A percentile compares a stretch with the other conserved stretches of the same genome.
Evolutionary conservation across 2,888 invertebrate species (phyloP).

Genomic region (Agriopis marginaria): DNA sequence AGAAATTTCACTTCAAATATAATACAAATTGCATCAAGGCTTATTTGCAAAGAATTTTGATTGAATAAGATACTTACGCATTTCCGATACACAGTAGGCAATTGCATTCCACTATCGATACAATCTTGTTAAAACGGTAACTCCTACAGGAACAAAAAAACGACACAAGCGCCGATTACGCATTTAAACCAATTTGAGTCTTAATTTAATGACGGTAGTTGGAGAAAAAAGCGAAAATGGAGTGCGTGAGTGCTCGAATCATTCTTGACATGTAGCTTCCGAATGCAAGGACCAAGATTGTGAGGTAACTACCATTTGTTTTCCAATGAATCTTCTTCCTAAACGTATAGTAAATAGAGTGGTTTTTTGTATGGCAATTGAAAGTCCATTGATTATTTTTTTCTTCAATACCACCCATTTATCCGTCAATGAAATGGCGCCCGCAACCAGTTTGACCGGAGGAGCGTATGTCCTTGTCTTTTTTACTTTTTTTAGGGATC

Average conservation of each 20-base stretch:
- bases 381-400: constrained; percentile 54
- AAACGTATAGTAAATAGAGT: rapidly evolving
- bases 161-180: constrained; percentile 22
- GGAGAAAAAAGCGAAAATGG: constrained; percentile 56
- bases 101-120: constrained; percentile 51
- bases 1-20: too few species aligned
- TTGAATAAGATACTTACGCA: constrained; percentile 42
- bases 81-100: constrained; percentile 46
- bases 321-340: constrained; percentile 17
- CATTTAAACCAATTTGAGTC: constrained; percentile 45
- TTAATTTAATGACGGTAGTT: constrained; percentile 41
- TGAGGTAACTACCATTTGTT: constrained; percentile 1
- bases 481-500: constrained; percentile 43
- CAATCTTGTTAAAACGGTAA: constrained; percentile 60
- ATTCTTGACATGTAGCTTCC: constrained; percentile 59
- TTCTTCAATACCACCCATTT: constrained; percentile 60
- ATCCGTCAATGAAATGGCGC: constrained; percentile 71
- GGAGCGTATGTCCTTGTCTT: constrained; percentile 47
- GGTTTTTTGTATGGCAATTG: constrained; percentile 27
- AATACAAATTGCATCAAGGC: background rate
- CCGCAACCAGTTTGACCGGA: constrained; percentile 60
- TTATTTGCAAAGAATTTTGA: constrained; percentile 30
- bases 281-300: constrained; percentile 30
- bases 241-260: constrained; percentile 54
- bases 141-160: constrained; percentile 48